Conservation (phyloP, 2,113 vertebrate genomes). For the Jacana jacana region DNA sequence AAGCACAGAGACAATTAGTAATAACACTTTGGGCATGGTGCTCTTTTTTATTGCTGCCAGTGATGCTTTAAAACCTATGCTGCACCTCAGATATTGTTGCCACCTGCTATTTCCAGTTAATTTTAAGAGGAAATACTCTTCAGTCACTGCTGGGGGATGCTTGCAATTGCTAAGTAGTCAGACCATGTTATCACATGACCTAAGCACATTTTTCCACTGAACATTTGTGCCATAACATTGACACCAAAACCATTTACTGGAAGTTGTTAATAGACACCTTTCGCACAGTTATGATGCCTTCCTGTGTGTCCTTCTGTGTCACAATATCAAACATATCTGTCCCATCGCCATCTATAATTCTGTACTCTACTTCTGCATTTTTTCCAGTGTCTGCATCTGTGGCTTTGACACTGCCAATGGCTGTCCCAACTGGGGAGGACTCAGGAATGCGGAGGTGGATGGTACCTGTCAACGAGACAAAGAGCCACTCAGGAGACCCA, state of each 20-base stretch:
- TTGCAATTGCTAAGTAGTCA: background rate
- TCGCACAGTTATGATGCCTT: slow-evolving; percentile 79
- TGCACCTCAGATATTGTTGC: background rate
- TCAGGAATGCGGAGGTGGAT: slow-evolving; percentile 79
- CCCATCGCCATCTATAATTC: slow-evolving; percentile 79
- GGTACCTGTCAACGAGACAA: slow-evolving; percentile 67
- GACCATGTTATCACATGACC: background rate
- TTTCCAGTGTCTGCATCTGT: slow-evolving; percentile 80
- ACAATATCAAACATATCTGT: slow-evolving; percentile 81
- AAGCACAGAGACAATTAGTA: background rate
- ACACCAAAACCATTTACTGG: background rate
- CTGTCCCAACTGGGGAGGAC: slow-evolving; percentile 76
- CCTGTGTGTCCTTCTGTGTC: slow-evolving; percentile 79
- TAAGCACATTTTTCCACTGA: background rate
- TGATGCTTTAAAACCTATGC: background rate
- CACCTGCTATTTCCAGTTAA: background rate
- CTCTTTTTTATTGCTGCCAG: background rate
- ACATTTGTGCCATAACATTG: background rate
- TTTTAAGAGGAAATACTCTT: background rate
- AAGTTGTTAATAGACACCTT: slow-evolving; percentile 68
- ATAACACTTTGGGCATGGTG: background rate
- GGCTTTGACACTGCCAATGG: slow-evolving; percentile 80
- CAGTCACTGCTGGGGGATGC: background rate
- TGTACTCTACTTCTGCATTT: slow-evolving; percentile 83
- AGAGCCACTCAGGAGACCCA: background rate